These are phyloP conservation scores for Bujurquina vittata DNA, from an alignment of 2,113 vertebrate genomes.

Conservation along the genomic window DNA sequence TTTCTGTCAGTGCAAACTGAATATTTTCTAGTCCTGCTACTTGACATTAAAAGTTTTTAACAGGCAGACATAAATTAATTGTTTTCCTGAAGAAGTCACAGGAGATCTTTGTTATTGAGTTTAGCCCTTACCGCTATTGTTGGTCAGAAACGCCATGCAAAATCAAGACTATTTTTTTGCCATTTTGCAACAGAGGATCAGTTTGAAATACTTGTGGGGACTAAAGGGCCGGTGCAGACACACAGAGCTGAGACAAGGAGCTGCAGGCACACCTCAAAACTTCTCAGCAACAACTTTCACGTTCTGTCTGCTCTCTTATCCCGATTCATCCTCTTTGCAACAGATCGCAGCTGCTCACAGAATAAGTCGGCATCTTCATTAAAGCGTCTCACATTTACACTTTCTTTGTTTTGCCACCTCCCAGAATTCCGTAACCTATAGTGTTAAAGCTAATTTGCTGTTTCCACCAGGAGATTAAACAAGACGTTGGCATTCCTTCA, in stretches of 20 bases:
- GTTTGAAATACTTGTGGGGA: background rate
- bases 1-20: background rate
- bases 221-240: background rate
- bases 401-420: background rate
- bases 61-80: background rate
- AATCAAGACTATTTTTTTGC: background rate
- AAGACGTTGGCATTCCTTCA: background rate
- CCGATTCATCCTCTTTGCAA: background rate
- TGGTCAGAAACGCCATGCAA: background rate
- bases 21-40: background rate
- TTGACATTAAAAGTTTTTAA: background rate
- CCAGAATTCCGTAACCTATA: accelerated
- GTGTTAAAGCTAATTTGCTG: background rate
- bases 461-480: background rate
- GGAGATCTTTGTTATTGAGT: background rate
- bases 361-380: accelerated
- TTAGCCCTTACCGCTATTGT: background rate
- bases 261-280: background rate
- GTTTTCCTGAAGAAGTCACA: background rate
- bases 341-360: background rate
- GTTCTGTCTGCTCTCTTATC: background rate
- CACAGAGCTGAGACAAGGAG: background rate
- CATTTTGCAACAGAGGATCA: background rate
- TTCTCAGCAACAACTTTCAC: background rate
- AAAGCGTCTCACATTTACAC: background rate